Evolutionary conservation across 2,113 vertebrate genomes (phyloP), one percentile per base, ranked within the genome.

Genomic region (Dunckerocampus dactyliophorus): DNA sequence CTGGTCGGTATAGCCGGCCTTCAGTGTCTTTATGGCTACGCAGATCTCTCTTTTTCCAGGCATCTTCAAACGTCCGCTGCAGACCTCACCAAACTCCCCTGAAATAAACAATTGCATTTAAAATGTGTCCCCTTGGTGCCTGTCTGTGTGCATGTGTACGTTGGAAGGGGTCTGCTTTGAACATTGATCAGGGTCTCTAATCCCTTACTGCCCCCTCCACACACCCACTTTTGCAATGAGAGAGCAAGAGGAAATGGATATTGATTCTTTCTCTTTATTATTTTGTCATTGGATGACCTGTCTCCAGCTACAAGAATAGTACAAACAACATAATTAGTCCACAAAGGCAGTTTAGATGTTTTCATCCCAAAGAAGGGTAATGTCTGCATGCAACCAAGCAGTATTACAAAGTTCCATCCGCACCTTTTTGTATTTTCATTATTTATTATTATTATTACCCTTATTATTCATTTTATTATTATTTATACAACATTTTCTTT

Each of bases 81-180:
- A 99, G 10, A 99, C 96, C 75, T 99, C 96, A 0, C 96, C 96
- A 37, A 96, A 99, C 80, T 98, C 96, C 49, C 96, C 96, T 98
- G 67, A 28, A 71, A 75, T 10, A 49, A 1, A 55, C n/a, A 5
- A 19, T 19, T 4, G 4, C 6, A 58, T 80, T 51, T 80, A 49
- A 76, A 79, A 77, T 67, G 59, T 48, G 63, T 48, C 62, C 47
- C 10, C 43, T 24, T 19, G 48, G 60, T 34, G 58, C 47, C 28
- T 50, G 62, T 68, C 47, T 67, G 62, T 55, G 47, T 1, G 37
- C 48, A 49, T 63, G 20, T 58, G 63, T 56, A 47, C 52, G 54
- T 74, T 73, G 62, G 59, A 56, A 69, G 52, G 65, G 59, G 62
- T 72, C 52, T 64, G 68, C 61, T 82, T 76, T 81, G 77, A 75